Evolutionary conservation across 2,888 invertebrate species (phyloP).

Genomic region (Hecatera dysodea): DNA sequence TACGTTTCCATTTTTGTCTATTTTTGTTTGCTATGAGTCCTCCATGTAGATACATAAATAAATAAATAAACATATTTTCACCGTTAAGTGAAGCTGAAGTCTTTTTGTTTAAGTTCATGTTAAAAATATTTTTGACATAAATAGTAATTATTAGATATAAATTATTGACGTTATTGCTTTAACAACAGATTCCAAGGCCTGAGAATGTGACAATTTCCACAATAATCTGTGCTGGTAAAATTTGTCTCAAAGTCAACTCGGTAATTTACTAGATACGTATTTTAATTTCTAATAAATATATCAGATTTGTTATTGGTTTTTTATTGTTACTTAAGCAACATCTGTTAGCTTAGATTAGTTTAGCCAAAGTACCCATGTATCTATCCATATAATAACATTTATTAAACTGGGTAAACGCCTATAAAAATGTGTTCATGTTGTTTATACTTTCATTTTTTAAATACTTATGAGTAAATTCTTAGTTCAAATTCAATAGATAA

Average conservation of each 20-base stretch:
- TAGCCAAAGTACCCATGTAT: not conserved
- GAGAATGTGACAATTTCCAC: not conserved
- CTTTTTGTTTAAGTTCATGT: too few relatives aligned
- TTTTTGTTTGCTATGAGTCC: too few relatives aligned
- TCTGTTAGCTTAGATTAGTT: not conserved
- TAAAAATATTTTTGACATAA: not conserved
- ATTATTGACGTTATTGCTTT: not conserved
- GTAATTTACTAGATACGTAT: conserved; percentile 37
- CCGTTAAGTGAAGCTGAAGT: too few relatives aligned
- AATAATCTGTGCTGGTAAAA: conserved; percentile 37
- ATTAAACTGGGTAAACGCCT: too few relatives aligned
- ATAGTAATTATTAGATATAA: not conserved
- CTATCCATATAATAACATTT: too few relatives aligned
- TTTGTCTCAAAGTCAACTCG: conserved; percentile 33
- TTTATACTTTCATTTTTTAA: too few relatives aligned
- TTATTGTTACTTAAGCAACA: not conserved
- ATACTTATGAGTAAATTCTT: too few relatives aligned
- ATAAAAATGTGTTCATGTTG: too few relatives aligned
- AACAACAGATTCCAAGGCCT: conserved; percentile 16
- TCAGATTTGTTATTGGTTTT: not conserved
- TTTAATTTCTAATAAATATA: not conserved
- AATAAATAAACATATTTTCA: too few relatives aligned
- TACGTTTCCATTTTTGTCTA: too few relatives aligned
- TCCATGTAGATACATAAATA: too few relatives aligned
- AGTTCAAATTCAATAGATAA: too few relatives aligned